A percentile compares a stretch with the other conserved stretches of the same genome.
phyloP scores from a whole-genome alignment of 2,113 vertebrate genomes.

The Dipodomys ordii region DNA sequence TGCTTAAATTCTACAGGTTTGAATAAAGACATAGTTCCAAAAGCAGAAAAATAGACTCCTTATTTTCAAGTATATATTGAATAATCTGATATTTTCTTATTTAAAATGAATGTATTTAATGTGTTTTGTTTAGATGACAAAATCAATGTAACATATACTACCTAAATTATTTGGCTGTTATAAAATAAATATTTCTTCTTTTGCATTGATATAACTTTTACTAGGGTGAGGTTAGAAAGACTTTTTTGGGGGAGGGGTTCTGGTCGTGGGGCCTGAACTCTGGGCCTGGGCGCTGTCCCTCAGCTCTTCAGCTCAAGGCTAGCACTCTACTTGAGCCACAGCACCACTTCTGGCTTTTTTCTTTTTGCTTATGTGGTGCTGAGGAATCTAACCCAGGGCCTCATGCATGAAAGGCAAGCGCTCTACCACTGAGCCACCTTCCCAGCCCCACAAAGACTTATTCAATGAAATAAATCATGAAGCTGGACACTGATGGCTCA shows the following conservation, averaged over 20 bases:
- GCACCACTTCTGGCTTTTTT: too few relatives aligned
- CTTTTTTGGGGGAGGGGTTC: too few relatives aligned
- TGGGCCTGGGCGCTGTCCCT: too few relatives aligned
- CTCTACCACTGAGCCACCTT: too few relatives aligned
- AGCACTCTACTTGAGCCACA: too few relatives aligned
- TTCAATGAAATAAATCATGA: conserved; percentile 26
- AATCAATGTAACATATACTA: conserved; percentile 1
- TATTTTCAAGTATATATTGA: not conserved
- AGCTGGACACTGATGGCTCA: not conserved
- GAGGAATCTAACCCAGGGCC: too few relatives aligned
- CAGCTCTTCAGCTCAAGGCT: too few relatives aligned
- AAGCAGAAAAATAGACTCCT: not conserved
- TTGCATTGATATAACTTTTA: not conserved
- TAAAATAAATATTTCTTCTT: conserved; percentile 10
- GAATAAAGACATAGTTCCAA: conserved; percentile 4
- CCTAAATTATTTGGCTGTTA: conserved; percentile 29
- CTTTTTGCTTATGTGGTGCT: too few relatives aligned
- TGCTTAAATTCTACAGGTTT: not conserved
- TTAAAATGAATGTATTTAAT: conserved; percentile 6
- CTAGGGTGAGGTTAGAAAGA: not conserved
- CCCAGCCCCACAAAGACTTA: not conserved
- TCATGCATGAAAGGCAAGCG: too few relatives aligned
- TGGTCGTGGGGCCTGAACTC: too few relatives aligned
- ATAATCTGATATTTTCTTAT: conserved; percentile 11
- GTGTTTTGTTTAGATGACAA: conserved; percentile 17